Evolutionary conservation across 2,797 vertebrate species (phyloP).

Genomic region (Hemibagrus guttatus): DNA sequence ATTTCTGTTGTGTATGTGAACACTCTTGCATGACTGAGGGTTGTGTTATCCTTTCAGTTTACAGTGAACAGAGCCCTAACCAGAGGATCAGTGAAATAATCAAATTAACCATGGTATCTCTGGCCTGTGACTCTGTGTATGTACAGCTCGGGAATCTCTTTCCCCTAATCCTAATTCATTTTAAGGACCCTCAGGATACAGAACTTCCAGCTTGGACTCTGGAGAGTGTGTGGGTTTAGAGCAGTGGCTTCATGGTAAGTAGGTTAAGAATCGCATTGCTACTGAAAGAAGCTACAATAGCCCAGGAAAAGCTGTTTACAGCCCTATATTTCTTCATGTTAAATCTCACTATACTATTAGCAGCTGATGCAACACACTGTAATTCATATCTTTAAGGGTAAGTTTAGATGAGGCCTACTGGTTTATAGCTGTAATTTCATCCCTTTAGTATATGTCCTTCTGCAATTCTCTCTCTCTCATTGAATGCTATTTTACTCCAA

Average conservation of each 20-base stretch:
- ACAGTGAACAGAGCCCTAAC: background rate
- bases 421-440: conserved; percentile 29
- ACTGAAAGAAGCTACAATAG: background rate
- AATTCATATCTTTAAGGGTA: background rate
- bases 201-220: conserved; percentile 10
- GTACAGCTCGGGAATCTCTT: background rate
- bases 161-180: conserved; percentile 14
- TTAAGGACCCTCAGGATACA: conserved; percentile 27
- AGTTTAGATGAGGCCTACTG: background rate
- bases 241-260: background rate
- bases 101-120: conserved; percentile 7
- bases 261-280: background rate
- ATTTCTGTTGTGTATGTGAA: background rate
- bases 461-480: conserved; percentile 18
- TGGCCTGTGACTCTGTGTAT: background rate
- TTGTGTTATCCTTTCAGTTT: background rate
- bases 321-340: background rate
- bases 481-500: conserved; percentile 34
- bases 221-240: conserved; percentile 23
- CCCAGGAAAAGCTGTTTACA: conserved; percentile 1
- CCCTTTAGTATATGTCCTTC: conserved; percentile 12
- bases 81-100: conserved; percentile 32
- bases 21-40: background rate
- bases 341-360: background rate
- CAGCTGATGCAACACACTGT: background rate